Conservation (phyloP, 2,113 vertebrate genomes). For the Glaucomys volans region DNA sequence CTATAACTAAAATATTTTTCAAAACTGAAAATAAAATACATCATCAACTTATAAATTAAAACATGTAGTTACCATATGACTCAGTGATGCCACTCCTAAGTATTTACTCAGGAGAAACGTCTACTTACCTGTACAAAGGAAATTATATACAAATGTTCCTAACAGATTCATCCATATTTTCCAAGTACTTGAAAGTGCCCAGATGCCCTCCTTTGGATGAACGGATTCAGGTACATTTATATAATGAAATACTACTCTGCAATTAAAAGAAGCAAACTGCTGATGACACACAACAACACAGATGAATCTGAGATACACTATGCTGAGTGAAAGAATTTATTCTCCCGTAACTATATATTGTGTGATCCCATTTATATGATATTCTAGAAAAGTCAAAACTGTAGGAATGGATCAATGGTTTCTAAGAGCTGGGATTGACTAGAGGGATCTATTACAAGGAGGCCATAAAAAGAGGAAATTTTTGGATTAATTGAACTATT, state of each 20-base stretch:
- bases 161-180: not conserved
- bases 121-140: not conserved
- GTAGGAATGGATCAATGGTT: not conserved
- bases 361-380: not conserved
- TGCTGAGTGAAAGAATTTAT: not conserved
- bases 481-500: not conserved
- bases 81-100: not conserved
- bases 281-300: not conserved
- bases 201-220: not conserved
- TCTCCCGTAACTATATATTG: not conserved
- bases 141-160: not conserved
- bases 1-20: too few species aligned
- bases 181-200: not conserved
- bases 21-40: not conserved
- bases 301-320: not conserved
- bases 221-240: not conserved
- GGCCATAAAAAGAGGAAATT: not conserved
- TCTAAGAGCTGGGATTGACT: not conserved
- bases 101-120: not conserved
- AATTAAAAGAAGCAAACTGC: not conserved
- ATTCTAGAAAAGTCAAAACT: constrained; percentile 19
- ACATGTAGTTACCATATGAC: not conserved
- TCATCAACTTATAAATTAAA: not conserved
- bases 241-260: not conserved
- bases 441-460: not conserved